Conservation (phyloP, 2,888 invertebrate genomes). For the Megaustenia siamemsis region DNA sequence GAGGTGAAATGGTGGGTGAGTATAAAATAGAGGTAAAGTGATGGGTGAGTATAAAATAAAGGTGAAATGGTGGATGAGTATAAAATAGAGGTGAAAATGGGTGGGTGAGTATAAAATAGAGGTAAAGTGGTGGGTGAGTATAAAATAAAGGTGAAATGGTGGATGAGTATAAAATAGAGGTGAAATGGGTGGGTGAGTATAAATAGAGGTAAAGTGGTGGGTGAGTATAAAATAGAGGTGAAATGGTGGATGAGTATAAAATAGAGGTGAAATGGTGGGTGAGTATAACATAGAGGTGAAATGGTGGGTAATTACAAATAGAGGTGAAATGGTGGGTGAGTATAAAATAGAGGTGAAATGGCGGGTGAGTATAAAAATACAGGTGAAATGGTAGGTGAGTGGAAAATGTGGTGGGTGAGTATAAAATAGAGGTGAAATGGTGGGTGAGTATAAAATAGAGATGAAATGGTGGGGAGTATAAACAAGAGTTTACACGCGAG, state of each 20-base stretch:
- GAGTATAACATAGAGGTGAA: background rate
- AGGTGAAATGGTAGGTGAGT: background rate
- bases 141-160: background rate
- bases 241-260: background rate
- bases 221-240: background rate
- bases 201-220: background rate
- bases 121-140: background rate
- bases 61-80: background rate
- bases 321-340: background rate
- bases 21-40: background rate
- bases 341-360: background rate
- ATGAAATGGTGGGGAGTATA: background rate
- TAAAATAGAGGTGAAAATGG: background rate
- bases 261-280: background rate
- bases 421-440: background rate
- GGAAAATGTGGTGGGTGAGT: background rate
- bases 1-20: background rate
- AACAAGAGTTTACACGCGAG: background rate
- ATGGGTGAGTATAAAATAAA: no score
- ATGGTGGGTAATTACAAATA: background rate
- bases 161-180: background rate
- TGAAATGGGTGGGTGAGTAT: background rate
- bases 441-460: background rate
- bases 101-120: background rate
- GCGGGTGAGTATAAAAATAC: background rate